Percentiles rank a stretch among this genome's conserved stretches.
phyloP scores from a whole-genome alignment of 2,113 vertebrate species.

The Camelus bactrianus region DNA sequence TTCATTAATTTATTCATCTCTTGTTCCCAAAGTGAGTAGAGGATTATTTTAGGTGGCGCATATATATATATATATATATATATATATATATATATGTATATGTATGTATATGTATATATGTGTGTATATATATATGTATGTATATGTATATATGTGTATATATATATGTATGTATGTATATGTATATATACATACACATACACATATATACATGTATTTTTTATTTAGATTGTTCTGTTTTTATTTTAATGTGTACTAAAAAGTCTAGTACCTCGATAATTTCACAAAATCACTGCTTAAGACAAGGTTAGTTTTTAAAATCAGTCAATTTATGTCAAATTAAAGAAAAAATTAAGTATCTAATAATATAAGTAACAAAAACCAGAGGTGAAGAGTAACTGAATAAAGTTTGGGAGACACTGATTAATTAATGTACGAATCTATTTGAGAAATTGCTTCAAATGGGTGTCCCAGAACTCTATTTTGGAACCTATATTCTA shows the following conservation, averaged over 20 bases:
- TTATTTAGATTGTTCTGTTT: neutral
- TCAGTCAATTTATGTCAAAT: neutral
- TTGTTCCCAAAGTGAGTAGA: neutral
- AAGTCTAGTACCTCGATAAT: neutral
- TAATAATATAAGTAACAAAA: neutral
- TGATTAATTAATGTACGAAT: neutral
- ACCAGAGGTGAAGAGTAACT: neutral
- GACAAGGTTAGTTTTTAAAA: neutral
- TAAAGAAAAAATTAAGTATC: neutral
- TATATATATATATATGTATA: too few species aligned
- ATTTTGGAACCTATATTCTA: neutral
- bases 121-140: neutral
- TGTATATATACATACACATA: too few species aligned
- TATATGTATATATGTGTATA: too few species aligned
- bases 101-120: too few species aligned
- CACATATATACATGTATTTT: neutral
- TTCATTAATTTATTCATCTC: neutral
- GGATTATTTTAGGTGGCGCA: neutral
- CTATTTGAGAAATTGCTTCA: slow-evolving; percentile 5
- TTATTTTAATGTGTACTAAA: neutral
- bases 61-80: too few species aligned
- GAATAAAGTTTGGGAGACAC: neutral
- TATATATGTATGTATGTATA: neutral
- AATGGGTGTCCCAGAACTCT: neutral
- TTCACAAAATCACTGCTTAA: neutral